Base-by-base conservation (phyloP, 2,113 vertebrate genomes). In the Coryphaenoides rupestris region DNA sequence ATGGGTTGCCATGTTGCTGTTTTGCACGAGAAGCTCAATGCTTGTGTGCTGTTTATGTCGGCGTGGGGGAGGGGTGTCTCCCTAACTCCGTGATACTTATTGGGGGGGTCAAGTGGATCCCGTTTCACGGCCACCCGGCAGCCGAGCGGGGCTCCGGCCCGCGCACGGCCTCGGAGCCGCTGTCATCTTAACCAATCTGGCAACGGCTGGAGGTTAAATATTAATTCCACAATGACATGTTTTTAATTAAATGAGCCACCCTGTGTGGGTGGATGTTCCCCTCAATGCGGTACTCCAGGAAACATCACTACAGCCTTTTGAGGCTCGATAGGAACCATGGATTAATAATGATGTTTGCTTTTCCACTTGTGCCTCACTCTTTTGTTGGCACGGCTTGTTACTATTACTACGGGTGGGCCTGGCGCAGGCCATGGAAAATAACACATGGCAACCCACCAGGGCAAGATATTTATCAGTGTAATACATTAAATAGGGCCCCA, bases 281-380 rank as follows among this genome's bases (percentile, higher is more conserved):
- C 81, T 86, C 80, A 85, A 80, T 84, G 81, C 65, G 82, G 84
- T 83, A 84, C 88, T 89, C 83, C 23, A 74, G 80, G 73, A 75
- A 82, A 85, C 88, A 86, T 88, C 82, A 74, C 62, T 72, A 63
- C 17, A 55, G 16, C 72, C 82, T 76, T 68, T 84, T 85, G 79
- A 82, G 73, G 71, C 74, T 85, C 81, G 78, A 86, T 69, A 73
- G 76, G 75, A 55, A 58, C 64, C 15, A 86, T 91, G 82, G 80
- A 90, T 90, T 91, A 89, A 60, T 88, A 84, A 91, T 91, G 84
- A 89, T 89, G 82, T 87, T 91, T 86, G 78, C 84, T 80, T 85
- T 85, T 83, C 87, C 80, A 85, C 81, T 86, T 84, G 71, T 83
- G 59, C 65, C 58, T 58, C 40, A 69, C 72, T 75, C 77, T 74